Percentiles rank a stretch among this genome's conserved stretches.
Conservation (phyloP, 2,113 vertebrate genomes). For the Pedionomus torquatus region DNA sequence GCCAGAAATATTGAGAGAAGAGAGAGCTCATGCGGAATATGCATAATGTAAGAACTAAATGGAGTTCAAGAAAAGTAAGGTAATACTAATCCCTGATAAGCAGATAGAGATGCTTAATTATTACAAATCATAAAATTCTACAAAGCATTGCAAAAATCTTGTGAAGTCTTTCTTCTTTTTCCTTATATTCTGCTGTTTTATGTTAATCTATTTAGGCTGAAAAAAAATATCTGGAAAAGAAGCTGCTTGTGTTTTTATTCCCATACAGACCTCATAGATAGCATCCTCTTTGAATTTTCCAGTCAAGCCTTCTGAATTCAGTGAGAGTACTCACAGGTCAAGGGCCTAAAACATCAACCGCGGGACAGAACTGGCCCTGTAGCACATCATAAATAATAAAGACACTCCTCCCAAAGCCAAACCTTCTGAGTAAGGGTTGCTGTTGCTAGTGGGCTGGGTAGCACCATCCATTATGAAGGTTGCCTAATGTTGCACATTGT, state of each 20-base stretch:
- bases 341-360: not conserved
- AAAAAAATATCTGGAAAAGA: not conserved
- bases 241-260: slow-evolving; percentile 13
- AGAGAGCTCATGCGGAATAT: not conserved
- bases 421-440: not conserved
- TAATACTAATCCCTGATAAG: not conserved
- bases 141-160: not conserved
- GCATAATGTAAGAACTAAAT: not conserved
- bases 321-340: not conserved
- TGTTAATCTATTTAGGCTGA: not conserved
- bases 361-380: not conserved
- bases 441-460: not conserved
- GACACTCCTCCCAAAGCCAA: not conserved
- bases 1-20: slow-evolving; percentile 32
- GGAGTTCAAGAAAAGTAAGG: not conserved
- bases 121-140: not conserved
- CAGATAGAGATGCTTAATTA: not conserved
- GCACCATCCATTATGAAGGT: not conserved
- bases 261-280: not conserved
- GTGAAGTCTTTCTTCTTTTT: not conserved
- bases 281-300: not conserved
- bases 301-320: not conserved
- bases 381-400: not conserved
- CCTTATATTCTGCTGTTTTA: not conserved
- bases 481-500: not conserved